Percentiles rank a stretch among this genome's conserved stretches.
Evolutionary conservation across 2,888 invertebrate genomes (phyloP).

Genomic region (Limenitis camilla): DNA sequence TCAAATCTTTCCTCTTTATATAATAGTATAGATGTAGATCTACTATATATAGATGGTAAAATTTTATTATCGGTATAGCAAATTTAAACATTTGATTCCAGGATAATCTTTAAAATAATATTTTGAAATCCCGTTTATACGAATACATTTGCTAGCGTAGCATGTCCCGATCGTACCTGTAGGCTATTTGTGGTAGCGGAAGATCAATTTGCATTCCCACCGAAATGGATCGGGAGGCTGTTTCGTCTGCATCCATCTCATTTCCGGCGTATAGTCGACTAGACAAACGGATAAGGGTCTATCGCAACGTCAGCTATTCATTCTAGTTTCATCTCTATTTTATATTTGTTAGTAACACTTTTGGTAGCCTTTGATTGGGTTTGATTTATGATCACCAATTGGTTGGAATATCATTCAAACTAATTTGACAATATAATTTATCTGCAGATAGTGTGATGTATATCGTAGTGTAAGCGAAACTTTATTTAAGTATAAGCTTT

Average conservation of each 20-base stretch:
- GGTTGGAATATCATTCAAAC: too few species aligned
- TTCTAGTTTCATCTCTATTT: neutral
- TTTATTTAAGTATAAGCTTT: too few species aligned
- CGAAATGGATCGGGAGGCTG: slow-evolving; percentile 63
- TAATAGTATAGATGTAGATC: too few species aligned
- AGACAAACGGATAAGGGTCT: slow-evolving; percentile 1
- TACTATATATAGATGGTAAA: too few species aligned
- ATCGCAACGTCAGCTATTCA: slow-evolving; percentile 1
- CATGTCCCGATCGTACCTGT: slow-evolving; percentile 4
- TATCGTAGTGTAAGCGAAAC: too few species aligned
- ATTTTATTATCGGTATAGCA: too few species aligned
- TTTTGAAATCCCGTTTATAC: neutral
- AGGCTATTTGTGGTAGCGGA: slow-evolving; percentile 25
- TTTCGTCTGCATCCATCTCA: slow-evolving; percentile 54
- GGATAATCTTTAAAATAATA: neutral
- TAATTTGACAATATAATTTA: too few species aligned
- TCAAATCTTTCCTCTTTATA: too few species aligned
- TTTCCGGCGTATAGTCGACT: slow-evolving; percentile 46
- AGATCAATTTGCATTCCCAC: slow-evolving; percentile 68
- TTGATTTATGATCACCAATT: neutral
- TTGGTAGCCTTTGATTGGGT: neutral
- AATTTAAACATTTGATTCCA: too few species aligned
- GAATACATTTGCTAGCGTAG: slow-evolving; percentile 4
- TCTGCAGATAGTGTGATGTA: too few species aligned
- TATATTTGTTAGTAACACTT: neutral